phyloP scores from a whole-genome alignment of 2,113 vertebrate species.

The Paedocypris sp. region DNA sequence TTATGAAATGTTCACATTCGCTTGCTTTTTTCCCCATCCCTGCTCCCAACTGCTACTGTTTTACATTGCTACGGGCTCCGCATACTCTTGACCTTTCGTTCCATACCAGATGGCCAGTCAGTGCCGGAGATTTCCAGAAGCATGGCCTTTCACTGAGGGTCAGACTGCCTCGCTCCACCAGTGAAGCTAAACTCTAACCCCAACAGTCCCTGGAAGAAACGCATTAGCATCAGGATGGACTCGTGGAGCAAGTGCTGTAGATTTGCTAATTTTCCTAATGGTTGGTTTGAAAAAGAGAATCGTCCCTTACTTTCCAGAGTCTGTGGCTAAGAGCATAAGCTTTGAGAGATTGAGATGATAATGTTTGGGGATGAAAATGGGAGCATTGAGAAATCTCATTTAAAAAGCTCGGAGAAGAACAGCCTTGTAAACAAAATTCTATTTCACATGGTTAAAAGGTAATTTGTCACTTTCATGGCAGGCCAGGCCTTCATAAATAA shows the following conservation, averaged over 20 bases:
- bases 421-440: constrained; percentile 70
- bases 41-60: not conserved
- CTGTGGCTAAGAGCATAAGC: constrained; percentile 50
- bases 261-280: constrained; percentile 53
- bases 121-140: constrained; percentile 29
- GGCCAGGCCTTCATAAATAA: constrained; percentile 64
- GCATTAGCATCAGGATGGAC: constrained; percentile 28
- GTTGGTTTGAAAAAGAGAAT: constrained; percentile 47
- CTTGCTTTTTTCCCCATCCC: not conserved
- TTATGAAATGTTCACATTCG: not conserved
- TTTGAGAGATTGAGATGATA: constrained; percentile 63
- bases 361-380: constrained; percentile 60
- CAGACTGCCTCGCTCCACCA: constrained; percentile 9
- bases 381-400: constrained; percentile 62
- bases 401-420: constrained; percentile 52
- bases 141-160: constrained; percentile 24
- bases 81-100: constrained; percentile 21
- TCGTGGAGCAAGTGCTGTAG: not conserved
- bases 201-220: constrained; percentile 28
- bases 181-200: constrained; percentile 25
- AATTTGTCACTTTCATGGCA: constrained; percentile 63
- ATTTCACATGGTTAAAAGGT: constrained; percentile 70
- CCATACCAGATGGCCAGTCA: constrained; percentile 27
- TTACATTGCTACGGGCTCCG: not conserved
- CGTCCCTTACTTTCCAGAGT: constrained; percentile 34